Evolutionary conservation across 1,140 invertebrate species (phyloP).

Genomic region (Maniola jurtina): DNA sequence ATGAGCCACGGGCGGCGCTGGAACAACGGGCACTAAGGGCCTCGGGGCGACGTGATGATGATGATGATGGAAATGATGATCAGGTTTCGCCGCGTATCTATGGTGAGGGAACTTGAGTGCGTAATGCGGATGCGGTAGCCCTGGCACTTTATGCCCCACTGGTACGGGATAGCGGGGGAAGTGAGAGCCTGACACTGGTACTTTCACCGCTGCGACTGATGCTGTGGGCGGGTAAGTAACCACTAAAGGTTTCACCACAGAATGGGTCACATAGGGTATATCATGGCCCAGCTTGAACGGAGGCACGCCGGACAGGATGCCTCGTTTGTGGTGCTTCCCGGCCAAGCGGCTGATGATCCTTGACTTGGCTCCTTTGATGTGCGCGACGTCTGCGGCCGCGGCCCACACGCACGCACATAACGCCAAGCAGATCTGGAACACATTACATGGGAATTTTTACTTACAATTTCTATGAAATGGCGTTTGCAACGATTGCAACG

Average conservation of each 20-base stretch:
- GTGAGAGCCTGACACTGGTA: slow-evolving; percentile 61
- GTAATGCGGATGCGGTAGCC: slow-evolving; percentile 59
- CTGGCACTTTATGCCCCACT: slow-evolving; percentile 54
- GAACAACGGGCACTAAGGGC: slow-evolving; percentile 53
- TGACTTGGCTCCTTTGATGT: slow-evolving; percentile 55
- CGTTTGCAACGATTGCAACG: too few species aligned
- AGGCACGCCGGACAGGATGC: slow-evolving; percentile 61
- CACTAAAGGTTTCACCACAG: slow-evolving; percentile 70
- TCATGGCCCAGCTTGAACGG: slow-evolving; percentile 73
- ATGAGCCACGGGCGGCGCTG: slow-evolving; percentile 31
- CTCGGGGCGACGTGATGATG: slow-evolving; percentile 64
- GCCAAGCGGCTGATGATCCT: slow-evolving; percentile 47
- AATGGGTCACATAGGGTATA: slow-evolving; percentile 69
- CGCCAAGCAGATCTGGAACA: slow-evolving; percentile 64
- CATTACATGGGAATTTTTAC: neutral
- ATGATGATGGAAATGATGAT: slow-evolving; percentile 67
- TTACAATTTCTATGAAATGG: too few species aligned
- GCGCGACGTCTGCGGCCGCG: slow-evolving; percentile 50
- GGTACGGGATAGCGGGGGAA: slow-evolving; percentile 46
- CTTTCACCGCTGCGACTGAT: slow-evolving; percentile 66
- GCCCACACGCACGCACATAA: slow-evolving; percentile 50
- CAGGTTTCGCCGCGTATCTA: slow-evolving; percentile 57
- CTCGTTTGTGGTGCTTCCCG: slow-evolving; percentile 66
- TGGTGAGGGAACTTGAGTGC: slow-evolving; percentile 62
- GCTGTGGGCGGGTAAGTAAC: slow-evolving; percentile 73